phyloP scores from a whole-genome alignment of 2,888 invertebrate species.

The Melinaea marsaeus region DNA sequence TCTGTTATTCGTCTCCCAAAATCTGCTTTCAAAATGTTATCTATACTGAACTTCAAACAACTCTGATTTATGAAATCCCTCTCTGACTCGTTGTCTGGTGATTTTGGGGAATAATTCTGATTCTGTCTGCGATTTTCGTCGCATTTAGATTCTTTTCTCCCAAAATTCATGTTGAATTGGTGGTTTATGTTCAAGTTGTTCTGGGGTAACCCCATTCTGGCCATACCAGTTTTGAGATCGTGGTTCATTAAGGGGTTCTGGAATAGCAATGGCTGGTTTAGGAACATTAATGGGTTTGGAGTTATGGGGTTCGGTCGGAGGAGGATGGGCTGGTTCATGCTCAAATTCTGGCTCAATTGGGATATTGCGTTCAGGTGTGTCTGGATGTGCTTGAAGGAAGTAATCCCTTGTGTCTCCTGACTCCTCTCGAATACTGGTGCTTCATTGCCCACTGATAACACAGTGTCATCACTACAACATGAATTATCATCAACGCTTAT shows the following conservation, averaged over 20 bases:
- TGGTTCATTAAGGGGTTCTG: constrained; percentile 65
- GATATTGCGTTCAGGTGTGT: constrained; percentile 83
- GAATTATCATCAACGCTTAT: constrained; percentile 78
- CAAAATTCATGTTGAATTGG: constrained; percentile 59
- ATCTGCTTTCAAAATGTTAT: constrained; percentile 91
- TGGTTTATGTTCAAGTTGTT: constrained; percentile 47
- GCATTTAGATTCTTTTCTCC: constrained; percentile 43
- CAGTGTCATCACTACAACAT: constrained; percentile 87
- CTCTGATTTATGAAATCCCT: constrained; percentile 74
- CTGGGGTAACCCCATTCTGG: constrained; percentile 55
- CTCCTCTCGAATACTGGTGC: constrained; percentile 72
- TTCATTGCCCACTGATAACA: constrained; percentile 89
- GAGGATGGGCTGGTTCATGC: constrained; percentile 63
- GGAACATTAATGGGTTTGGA: constrained; percentile 71
- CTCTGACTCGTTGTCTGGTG: constrained; percentile 60
- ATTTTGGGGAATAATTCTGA: constrained; percentile 54
- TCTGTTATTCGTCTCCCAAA: constrained; percentile 86
- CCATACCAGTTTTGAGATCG: constrained; percentile 57
- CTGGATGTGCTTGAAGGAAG: constrained; percentile 82
- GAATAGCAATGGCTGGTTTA: constrained; percentile 69
- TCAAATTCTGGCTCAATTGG: constrained; percentile 77
- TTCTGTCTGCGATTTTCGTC: constrained; percentile 57
- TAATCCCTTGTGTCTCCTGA: constrained; percentile 57
- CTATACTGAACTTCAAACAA: constrained; percentile 88
- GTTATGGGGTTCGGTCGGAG: constrained; percentile 70